Percentiles rank a stretch among this genome's conserved stretches.
phyloP scores from a whole-genome alignment of 2,113 vertebrate species.

The Clarias batrachus region DNA sequence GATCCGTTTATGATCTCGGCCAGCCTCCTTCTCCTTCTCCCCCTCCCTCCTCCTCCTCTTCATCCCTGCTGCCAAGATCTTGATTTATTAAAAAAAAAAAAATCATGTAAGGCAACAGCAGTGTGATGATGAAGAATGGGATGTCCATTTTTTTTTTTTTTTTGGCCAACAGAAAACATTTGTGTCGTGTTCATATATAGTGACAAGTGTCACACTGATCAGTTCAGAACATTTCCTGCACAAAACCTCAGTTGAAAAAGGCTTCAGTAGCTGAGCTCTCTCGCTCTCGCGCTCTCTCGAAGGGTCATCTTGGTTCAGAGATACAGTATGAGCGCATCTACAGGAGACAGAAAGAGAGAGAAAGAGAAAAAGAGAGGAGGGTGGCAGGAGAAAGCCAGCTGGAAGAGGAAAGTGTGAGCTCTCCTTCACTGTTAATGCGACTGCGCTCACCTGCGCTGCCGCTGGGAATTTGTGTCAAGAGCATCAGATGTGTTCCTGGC shows the following conservation, averaged over 20 bases:
- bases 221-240: slow-evolving; percentile 3
- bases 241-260: slow-evolving; percentile 7
- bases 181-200: neutral
- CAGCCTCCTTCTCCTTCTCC: neutral
- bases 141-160: neutral
- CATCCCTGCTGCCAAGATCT: slow-evolving; percentile 18
- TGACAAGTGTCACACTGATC: slow-evolving; percentile 11
- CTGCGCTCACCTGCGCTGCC: slow-evolving; percentile 30
- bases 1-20: slow-evolving; percentile 32
- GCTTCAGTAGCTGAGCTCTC: slow-evolving; percentile 5
- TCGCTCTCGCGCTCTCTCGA: slow-evolving; percentile 2
- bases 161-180: slow-evolving; percentile 20
- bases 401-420: slow-evolving; percentile 1
- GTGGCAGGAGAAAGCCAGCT: neutral
- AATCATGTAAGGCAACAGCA: neutral
- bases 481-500: slow-evolving; percentile 26
- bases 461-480: slow-evolving; percentile 42
- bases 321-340: slow-evolving; percentile 28
- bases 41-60: neutral
- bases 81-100: slow-evolving; percentile 18
- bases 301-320: slow-evolving; percentile 31
- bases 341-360: slow-evolving; percentile 1
- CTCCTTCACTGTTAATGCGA: slow-evolving; percentile 51
- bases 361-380: neutral
- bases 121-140: slow-evolving; percentile 16